Base-by-base conservation (phyloP, 2,888 invertebrate species). In the Clepsis dumicolana region DNA sequence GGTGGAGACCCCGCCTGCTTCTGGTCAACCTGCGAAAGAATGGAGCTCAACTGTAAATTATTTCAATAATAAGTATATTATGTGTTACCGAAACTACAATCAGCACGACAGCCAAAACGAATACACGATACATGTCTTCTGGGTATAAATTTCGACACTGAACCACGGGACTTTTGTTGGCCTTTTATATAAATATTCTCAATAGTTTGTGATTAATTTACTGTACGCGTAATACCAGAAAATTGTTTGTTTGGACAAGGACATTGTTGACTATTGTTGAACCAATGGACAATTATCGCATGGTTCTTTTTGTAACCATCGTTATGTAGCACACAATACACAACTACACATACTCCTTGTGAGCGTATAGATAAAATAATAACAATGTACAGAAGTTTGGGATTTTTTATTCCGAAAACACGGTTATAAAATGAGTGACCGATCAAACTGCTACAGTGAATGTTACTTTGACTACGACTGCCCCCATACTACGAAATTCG, bases 141-240 rank as follows among this genome's bases (percentile, higher is more conserved):
- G 56, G 57, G 12, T 29, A 25, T 4, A 52, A 29, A 1, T 7
- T 24, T 2, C 5, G 24, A 57, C 16, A 69, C 54, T 68, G 56
- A 52, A 21, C 24, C 32, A 32, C 35, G 35, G 27, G 16, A 25
- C 2, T 29, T 50, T 7, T 48, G 4, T 24, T 14, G 50, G 14
- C n/a, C 57, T 68, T 59, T 64, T 68, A 68, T 64, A 64, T 59
- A 24, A n/a, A 50, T 29, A n/a, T n/a, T 4, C n/a, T 5, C 16
- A 24, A 38, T 29, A 65, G 21, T 60, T n/a, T 16, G 18, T 7
- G 50, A 50, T 32, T 70, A 60, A 64, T 60, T 64, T 53, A 56
- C 54, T 61, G 59, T 52, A 59, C 18, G n/a, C 32, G 44, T 64
- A 50, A 54, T 25, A 61, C 38, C 44, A 57, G 62, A 41, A 57